These are phyloP conservation scores for Falco peregrinus DNA, from an alignment of 2,797 vertebrate species.

Conservation along the genomic window DNA sequence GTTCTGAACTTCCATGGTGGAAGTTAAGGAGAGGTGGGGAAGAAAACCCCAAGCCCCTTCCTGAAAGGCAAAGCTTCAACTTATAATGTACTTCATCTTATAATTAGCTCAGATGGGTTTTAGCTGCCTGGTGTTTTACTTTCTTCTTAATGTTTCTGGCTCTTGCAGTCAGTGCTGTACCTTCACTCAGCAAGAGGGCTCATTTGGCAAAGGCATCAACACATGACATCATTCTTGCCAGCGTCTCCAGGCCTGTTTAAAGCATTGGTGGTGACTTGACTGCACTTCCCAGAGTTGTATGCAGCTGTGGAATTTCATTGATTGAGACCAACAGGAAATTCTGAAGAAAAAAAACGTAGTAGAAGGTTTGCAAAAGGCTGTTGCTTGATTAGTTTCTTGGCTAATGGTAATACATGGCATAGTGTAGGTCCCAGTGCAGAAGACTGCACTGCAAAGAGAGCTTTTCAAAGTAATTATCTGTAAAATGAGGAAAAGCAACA, in stretches of 20 bases:
- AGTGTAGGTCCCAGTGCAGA: neutral
- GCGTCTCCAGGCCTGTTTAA: neutral
- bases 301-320: neutral
- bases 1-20: neutral
- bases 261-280: neutral
- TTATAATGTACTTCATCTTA: neutral
- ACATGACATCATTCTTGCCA: neutral
- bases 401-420: accelerated
- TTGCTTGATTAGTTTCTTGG: neutral
- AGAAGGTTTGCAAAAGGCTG: accelerated
- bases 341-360: neutral
- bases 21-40: neutral
- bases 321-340: neutral
- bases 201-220: neutral
- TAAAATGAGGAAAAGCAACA: neutral
- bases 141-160: neutral
- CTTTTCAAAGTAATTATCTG: neutral
- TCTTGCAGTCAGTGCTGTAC: neutral
- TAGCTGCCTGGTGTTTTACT: neutral
- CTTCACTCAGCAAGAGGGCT: neutral
- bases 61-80: neutral
- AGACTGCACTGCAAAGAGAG: neutral
- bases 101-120: neutral
- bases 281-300: neutral
- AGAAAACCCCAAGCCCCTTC: neutral